Percentiles rank a stretch among this genome's conserved stretches.
Conservation (phyloP, 2,797 vertebrate species). For the Choloepus didactylus region DNA sequence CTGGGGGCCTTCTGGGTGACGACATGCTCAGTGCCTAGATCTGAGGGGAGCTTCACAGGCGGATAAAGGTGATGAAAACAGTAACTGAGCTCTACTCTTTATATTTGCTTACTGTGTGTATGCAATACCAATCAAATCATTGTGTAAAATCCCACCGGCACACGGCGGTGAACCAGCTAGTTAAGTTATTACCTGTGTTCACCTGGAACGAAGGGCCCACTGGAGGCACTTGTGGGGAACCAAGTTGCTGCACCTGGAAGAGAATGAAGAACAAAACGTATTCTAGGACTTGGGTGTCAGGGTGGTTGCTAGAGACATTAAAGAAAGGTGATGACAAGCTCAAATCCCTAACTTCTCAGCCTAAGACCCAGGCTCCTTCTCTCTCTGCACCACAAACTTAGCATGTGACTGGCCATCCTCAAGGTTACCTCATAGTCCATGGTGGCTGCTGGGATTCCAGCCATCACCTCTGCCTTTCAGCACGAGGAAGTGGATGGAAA, state of each 20-base stretch:
- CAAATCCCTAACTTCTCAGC: not conserved
- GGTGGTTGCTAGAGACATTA: not conserved
- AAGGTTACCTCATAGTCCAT: not conserved
- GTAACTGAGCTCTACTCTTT: too few species aligned
- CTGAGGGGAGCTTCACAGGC: not conserved
- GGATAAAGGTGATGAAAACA: too few species aligned
- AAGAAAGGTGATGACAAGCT: not conserved
- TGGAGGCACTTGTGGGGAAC: not conserved
- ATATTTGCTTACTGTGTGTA: too few species aligned
- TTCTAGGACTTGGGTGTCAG: not conserved
- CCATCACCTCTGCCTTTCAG: not conserved
- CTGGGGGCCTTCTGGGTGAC: not conserved
- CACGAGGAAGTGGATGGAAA: not conserved
- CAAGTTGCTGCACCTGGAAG: fast-evolving
- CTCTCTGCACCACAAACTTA: not conserved
- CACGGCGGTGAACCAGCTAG: not conserved
- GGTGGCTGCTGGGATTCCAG: not conserved
- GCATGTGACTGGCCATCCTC: not conserved
- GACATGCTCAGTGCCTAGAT: fast-evolving
- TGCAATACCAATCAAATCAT: not conserved
- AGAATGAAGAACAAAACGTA: not conserved
- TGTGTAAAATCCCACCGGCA: not conserved
- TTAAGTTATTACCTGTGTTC: not conserved
- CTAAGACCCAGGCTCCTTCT: not conserved
- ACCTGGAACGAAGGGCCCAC: not conserved